Evolutionary conservation across 2,113 vertebrate genomes (phyloP), one percentile per base, ranked within the genome.

Genomic region (Speoplatyrhinus poulsoni): DNA sequence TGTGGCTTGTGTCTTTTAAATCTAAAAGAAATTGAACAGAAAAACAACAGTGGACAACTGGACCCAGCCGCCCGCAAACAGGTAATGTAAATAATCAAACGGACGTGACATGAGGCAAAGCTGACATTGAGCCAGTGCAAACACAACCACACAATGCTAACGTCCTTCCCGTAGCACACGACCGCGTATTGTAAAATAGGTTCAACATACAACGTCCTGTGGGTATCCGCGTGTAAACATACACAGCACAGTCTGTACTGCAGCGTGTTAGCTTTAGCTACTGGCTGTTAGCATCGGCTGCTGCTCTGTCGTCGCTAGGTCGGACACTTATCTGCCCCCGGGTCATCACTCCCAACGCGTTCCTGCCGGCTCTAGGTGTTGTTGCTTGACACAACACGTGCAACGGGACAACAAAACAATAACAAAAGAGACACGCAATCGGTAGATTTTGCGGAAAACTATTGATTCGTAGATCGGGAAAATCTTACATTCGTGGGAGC

Each of bases 401-500:
- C 88, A 62, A 57, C 82, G 3, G 53, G 72, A 73, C 76, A 92
- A 87, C 86, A 90, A 81, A 88, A 93, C 90, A 92, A 90, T 65
- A 89, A 90, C 82, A 86, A 82, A 58, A 66, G 70, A 58, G n/a
- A 46, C 7, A 4, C 0, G 53, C 26, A 2, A 33, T 48, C 26
- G 15, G 5, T 10, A 41, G 5, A 60, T 50, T 10, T 47, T 47
- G 47, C 7, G 89, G 82, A 91, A 92, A 83, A 12, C 2, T 9
- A 48, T 11, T 12, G 9, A 55, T 59, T 15, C 41, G 11, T 13
- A 49, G n/a, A 32, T 19, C 7, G n/a, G 6, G 17, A 4, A 13
- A 7, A 26, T 36, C 96, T 97, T 92, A 98, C 96, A 95, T 91
- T 85, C 94, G 92, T 72, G 96, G 96, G 6, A 98, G 93, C 93